Base-by-base conservation (phyloP, 1,140 invertebrate genomes). In the Leptinotarsa defecta region DNA sequence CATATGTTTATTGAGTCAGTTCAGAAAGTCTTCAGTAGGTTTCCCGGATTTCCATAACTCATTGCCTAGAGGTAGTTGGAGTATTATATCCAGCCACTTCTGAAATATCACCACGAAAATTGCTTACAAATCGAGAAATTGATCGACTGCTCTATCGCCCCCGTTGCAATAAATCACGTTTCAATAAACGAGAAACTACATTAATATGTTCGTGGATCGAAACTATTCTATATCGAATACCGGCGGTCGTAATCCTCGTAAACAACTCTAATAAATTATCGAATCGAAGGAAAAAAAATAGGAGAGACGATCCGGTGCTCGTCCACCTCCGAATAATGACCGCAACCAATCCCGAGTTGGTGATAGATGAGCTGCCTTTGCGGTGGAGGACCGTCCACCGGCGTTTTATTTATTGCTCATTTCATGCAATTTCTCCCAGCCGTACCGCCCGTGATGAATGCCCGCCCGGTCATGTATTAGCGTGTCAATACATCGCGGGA, bases 261-360 rank as follows among this genome's bases (percentile, higher is more conserved):
- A 57, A 57, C 52, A 57, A 57, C 52, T 57, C 52, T 19, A 57
- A 57, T 57, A 57, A 57, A 57, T 57, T 57, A 57, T 57, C 52
- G 52, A 57, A 57, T 19, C 3, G 52, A 57, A 57, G n/a, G 52
- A 19, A 57, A 57, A 24, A 57, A 57, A 57, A 57, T 57, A 19
- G 52, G 3, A 19, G n/a, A 57, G 52, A 15, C 52, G 52, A 13
- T 13, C 17, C 15, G 52, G 52, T 57, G 52, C 52, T 57, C 52
- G 52, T 57, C 52, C 52, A 57, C 52, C 52, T 57, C 52, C 52
- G n/a, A 57, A 57, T 57, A 19, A 57, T 57, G 52, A 57, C 52
- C 52, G 52, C 52, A 17, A 57, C 52, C 52, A 57, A 57, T 57
- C n/a, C 52, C 52, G 52, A 57, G 52, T 57, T 57, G 52, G 52